Evolutionary conservation across 2,113 vertebrate species (phyloP), one percentile per base, ranked within the genome.

Genomic region (Leptocoma aspasia): DNA sequence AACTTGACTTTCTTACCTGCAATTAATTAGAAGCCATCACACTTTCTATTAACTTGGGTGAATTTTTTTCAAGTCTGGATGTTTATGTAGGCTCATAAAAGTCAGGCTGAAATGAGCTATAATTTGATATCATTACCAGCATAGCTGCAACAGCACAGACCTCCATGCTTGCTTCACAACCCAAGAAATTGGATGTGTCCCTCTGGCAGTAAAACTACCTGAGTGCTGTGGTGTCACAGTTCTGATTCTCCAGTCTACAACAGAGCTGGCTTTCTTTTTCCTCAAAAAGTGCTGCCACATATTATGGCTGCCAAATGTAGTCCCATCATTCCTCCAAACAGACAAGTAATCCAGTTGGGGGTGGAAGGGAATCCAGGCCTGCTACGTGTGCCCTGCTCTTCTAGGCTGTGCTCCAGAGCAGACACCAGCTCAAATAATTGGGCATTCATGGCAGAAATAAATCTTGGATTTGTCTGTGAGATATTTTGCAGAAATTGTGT

Each of bases 251-350:
- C 19, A 76, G 17, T 44, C 47, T 71, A 2, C 15, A n/a, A 13
- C 2, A 45, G 76, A 89, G 28, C 22, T 78, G 52, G 2, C 16
- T 84, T 73, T 73, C 53, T 45, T 52, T 8, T 20, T 63, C 28
- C 15, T 79, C 13, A 31, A 3, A 60, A 79, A 27, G 20, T 41
- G 31, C 35, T 63, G 39, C 42, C 18, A 10, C 12, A 21, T 33
- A 4, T 59, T 26, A 10, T 10, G 26, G 15, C 54, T 10, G 2
- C 54, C 41, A 33, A 24, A 15, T 0, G 0, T 8, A 41, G 21
- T 41, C 35, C 12, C 15, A 35, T 6, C 18, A 2, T 66, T 84
- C 19, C 19, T 82, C 13, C 44, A 50, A 5, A 39, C n/a, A 16
- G 20, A 6, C 15, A 30, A 26, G 49, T 21, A 35, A n/a, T 47